phyloP scores from a whole-genome alignment of 2,797 vertebrate species.

The Chaunax sp. region DNA sequence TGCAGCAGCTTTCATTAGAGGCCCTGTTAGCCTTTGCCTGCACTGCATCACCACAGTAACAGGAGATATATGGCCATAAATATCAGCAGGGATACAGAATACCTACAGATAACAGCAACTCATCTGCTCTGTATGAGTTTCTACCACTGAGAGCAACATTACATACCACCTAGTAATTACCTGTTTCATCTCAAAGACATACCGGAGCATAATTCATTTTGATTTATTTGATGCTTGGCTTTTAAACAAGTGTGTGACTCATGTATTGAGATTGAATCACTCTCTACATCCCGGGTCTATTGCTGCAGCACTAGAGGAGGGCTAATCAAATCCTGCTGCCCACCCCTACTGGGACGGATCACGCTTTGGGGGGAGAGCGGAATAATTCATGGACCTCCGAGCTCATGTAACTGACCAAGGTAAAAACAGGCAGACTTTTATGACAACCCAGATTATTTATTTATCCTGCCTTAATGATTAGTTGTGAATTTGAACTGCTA shows the following conservation, averaged over 20 bases:
- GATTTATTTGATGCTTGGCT: slow-evolving; percentile 47
- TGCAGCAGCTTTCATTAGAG: slow-evolving; percentile 53
- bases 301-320: slow-evolving; percentile 24
- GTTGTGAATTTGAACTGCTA: too few relatives aligned
- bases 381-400: slow-evolving; percentile 73
- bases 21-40: slow-evolving; percentile 36
- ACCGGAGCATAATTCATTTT: slow-evolving; percentile 25
- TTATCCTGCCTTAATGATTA: too few relatives aligned
- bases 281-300: slow-evolving; percentile 28
- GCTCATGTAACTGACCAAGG: too few relatives aligned
- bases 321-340: slow-evolving; percentile 49
- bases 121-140: too few relatives aligned
- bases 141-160: slow-evolving; percentile 16
- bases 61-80: slow-evolving; percentile 42
- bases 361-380: slow-evolving; percentile 9
- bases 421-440: too few relatives aligned
- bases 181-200: slow-evolving; percentile 39
- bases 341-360: too few relatives aligned
- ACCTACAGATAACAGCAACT: slow-evolving; percentile 41
- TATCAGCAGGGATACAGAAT: too few relatives aligned
- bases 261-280: slow-evolving; percentile 31
- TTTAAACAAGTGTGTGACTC: slow-evolving; percentile 43
- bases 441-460: too few relatives aligned
- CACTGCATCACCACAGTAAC: slow-evolving; percentile 45
- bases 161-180: slow-evolving; percentile 41